Base-by-base conservation (phyloP, 2,888 invertebrate species). In the Omphaloscelis lunosa region DNA sequence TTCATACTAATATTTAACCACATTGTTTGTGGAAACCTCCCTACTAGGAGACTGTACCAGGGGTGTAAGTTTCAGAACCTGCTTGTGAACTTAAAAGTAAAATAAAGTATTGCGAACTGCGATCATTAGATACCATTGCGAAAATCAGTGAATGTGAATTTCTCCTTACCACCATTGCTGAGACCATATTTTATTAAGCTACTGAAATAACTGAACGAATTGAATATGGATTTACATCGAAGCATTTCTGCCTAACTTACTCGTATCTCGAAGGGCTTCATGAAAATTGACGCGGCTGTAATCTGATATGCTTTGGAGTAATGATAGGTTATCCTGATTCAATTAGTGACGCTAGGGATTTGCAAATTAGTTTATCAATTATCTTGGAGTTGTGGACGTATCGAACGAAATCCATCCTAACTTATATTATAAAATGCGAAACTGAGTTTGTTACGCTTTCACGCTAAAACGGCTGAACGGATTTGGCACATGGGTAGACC, bases 211-310 rank as follows among this genome's bases (percentile, higher is more conserved):
- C 17, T 17, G 2, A 11, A 20, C 2, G 23, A 74, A 59, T 59
- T 23, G 7, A 27, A 59, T 59, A 15, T 61, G 6, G 9, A 59
- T 65, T 27, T 23, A 58, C 17, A 34, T 34, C 34, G 34, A 27
- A 75, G 56, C 34, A 45, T 58, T n/a, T 45, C 74, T 45, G 45
- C 45, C 12, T 15, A 45, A 0, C 12, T 45, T 41, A 59, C 48
- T 48, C 53, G 29, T 48, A 78, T 41, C 23, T 65, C 17, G 20
- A 53, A 27, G 41, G 63, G 23, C 34, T 59, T 45, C 34, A 74
- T 59, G 27, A 48, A 74, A 73, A 74, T 74, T 72, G 58, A 59
- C 81, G 34, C 75, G 45, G 23, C 11, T 20, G 53, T 53, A 65
- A 61, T 81, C 9, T 23, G 81, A 59, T 81, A 58, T 27, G 41